Conservation (phyloP, 2,888 invertebrate genomes). For the Neelides folsomi region DNA sequence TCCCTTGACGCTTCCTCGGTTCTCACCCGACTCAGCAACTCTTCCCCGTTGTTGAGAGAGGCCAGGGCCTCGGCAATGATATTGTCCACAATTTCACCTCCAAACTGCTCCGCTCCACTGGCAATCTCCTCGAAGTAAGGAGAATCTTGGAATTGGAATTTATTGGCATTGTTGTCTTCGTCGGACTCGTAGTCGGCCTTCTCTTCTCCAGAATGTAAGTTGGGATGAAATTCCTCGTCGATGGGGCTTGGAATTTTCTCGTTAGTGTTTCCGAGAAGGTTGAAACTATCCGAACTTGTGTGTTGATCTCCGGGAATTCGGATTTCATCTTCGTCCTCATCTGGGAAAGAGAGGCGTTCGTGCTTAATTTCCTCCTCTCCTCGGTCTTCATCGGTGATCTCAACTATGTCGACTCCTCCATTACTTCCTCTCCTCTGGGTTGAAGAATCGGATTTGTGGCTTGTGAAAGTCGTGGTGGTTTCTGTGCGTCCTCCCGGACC, state of each 20-base stretch:
- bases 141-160: conserved; percentile 3
- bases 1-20: not conserved
- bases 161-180: too few relatives aligned
- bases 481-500: too few relatives aligned
- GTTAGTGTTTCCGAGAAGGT: too few relatives aligned
- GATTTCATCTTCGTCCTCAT: too few relatives aligned
- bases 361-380: not conserved
- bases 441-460: not conserved
- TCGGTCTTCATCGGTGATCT: conserved; percentile 17
- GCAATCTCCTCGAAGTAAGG: conserved; percentile 7
- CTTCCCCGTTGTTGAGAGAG: conserved; percentile 19
- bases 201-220: too few relatives aligned
- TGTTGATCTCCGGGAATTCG: not conserved
- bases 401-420: conserved; percentile 22
- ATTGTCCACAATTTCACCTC: conserved; percentile 27
- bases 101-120: conserved; percentile 10
- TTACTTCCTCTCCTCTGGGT: conserved; percentile 1
- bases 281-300: not conserved
- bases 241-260: too few relatives aligned
- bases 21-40: not conserved
- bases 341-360: not conserved
- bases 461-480: too few relatives aligned
- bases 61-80: conserved; percentile 27
- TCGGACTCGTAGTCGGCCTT: too few relatives aligned
- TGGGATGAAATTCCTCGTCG: too few relatives aligned